Evolutionary conservation across 2,888 invertebrate genomes (phyloP).

Genomic region (Heteropelma amictum): DNA sequence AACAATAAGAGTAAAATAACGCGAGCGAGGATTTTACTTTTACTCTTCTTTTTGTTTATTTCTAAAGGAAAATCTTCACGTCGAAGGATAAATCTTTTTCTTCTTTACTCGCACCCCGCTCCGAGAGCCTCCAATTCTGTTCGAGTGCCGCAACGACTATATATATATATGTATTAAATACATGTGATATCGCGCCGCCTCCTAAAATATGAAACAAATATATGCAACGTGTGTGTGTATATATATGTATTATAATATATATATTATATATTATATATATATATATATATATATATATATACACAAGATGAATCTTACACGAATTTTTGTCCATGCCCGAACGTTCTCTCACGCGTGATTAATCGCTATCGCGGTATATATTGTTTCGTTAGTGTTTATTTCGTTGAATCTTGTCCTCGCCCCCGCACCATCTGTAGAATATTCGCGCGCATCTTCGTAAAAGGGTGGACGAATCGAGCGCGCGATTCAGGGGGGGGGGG

Average conservation of each 20-base stretch:
- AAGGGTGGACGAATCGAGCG: not conserved
- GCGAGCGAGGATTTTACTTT: not conserved
- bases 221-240: not conserved
- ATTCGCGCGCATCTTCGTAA: not conserved
- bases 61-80: not conserved
- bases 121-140: slow-evolving; percentile 40
- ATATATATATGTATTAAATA: not conserved
- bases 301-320: not conserved
- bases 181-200: not conserved
- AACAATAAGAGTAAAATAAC: not conserved
- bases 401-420: not conserved
- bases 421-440: not conserved
- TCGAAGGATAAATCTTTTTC: not conserved
- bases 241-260: not conserved
- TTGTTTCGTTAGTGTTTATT: not conserved
- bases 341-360: not conserved
- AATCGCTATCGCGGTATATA: too few relatives aligned
- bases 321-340: slow-evolving; percentile 8
- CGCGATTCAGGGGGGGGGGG: too few relatives aligned
- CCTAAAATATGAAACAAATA: not conserved
- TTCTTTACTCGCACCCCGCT: slow-evolving; percentile 16
- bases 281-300: not conserved
- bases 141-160: slow-evolving; percentile 10
- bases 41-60: not conserved
- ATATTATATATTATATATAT: not conserved